phyloP scores from a whole-genome alignment of 2,113 vertebrate genomes.

The Tetraodon nigroviridis region DNA sequence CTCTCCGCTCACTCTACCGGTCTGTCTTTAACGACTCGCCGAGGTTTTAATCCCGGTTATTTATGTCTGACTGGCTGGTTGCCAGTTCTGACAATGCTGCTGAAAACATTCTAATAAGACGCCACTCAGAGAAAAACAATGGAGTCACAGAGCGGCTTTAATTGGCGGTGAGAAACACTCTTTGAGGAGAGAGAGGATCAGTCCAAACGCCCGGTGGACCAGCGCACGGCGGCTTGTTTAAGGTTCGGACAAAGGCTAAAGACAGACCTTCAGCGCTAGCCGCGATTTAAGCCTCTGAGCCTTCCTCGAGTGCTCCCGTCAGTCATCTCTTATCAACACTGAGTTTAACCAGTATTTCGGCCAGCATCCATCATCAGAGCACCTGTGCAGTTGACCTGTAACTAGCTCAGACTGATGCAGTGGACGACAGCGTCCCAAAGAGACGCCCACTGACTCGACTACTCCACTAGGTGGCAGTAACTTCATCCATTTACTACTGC shows the following conservation, averaged over 20 bases:
- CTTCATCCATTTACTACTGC: too few species aligned
- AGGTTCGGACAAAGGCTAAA: slow-evolving; percentile 8
- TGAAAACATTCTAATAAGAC: slow-evolving; percentile 48
- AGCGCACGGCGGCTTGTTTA: neutral
- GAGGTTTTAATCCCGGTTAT: slow-evolving; percentile 47
- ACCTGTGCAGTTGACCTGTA: too few species aligned
- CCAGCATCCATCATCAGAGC: neutral
- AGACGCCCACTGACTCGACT: too few species aligned
- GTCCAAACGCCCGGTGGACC: slow-evolving; percentile 3
- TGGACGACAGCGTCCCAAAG: too few species aligned
- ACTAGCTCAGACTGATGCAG: too few species aligned
- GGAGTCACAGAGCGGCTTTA: slow-evolving; percentile 39
- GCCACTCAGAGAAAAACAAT: slow-evolving; percentile 31
- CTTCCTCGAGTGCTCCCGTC: too few species aligned
- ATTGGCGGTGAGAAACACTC: slow-evolving; percentile 38
- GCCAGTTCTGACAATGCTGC: slow-evolving; percentile 26
- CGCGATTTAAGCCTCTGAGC: neutral
- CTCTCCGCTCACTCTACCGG: slow-evolving; percentile 33
- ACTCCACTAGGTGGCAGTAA: too few species aligned
- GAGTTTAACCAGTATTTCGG: too few species aligned
- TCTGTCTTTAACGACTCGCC: slow-evolving; percentile 32
- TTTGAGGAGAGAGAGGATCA: slow-evolving; percentile 26
- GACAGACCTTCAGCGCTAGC: neutral
- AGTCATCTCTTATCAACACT: too few species aligned
- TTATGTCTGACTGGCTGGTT: slow-evolving; percentile 43